Evolutionary conservation across 2,113 vertebrate genomes (phyloP).

Genomic region (Leucosticte australis): DNA sequence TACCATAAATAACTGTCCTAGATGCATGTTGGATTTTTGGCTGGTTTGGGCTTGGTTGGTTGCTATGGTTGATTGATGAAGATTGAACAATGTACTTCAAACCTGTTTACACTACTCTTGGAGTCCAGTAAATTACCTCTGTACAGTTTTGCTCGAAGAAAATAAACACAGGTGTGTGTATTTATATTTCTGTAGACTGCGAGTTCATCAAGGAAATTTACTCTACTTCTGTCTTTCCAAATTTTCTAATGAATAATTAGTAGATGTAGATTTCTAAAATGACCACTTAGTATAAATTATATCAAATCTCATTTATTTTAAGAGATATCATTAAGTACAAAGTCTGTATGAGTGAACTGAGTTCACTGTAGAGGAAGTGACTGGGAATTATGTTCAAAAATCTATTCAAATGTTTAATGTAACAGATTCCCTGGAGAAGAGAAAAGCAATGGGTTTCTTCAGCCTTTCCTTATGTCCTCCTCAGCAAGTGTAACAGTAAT

Average conservation of each 20-base stretch:
- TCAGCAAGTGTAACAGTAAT: slow-evolving; percentile 26
- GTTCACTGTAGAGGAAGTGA: slow-evolving; percentile 56
- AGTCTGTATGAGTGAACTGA: slow-evolving; percentile 48
- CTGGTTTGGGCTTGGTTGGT: background rate
- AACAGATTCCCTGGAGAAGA: slow-evolving; percentile 46
- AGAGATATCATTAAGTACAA: slow-evolving; percentile 61
- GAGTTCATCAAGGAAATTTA: background rate
- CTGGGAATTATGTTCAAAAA: slow-evolving; percentile 54
- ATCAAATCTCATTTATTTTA: slow-evolving; percentile 63
- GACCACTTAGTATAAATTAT: slow-evolving; percentile 40
- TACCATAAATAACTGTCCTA: background rate
- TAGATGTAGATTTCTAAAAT: slow-evolving; percentile 30
- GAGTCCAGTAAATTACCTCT: background rate
- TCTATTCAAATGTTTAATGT: slow-evolving; percentile 62
- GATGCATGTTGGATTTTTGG: background rate
- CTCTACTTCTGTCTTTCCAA: background rate
- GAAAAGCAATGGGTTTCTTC: slow-evolving; percentile 44
- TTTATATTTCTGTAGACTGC: background rate
- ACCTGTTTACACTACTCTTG: background rate
- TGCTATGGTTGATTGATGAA: background rate
- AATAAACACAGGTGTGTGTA: background rate
- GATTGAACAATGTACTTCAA: background rate
- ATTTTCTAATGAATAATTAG: slow-evolving; percentile 56
- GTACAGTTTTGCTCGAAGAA: background rate
- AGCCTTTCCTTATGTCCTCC: slow-evolving; percentile 17